Base-by-base conservation (phyloP, 2,888 invertebrate genomes). In the Philhelius pedissequus region DNA sequence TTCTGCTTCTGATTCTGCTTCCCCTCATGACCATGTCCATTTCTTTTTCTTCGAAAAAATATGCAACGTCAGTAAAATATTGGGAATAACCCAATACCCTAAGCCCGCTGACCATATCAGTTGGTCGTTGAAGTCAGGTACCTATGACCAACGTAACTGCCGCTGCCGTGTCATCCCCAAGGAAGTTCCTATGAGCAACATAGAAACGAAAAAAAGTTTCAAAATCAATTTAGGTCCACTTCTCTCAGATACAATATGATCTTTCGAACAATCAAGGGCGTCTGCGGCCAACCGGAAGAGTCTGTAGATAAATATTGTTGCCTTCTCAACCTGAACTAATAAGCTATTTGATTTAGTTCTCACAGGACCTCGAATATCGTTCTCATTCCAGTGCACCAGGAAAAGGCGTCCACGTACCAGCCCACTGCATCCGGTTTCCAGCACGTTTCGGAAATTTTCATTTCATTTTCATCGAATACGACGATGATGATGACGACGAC, bases 291-390 rank as follows among this genome's bases (percentile, higher is more conserved):
- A 84, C 75, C 84, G 84, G 80, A 84, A 84, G 84, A 80, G 84
- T 84, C 80, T 76, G 68, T 75, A 84, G 84, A 84, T 84, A 84
- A 84, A 84, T 84, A 84, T 84, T 84, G 84, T 80, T 84, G 84
- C 84, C 76, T 75, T 84, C 84, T 84, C 84, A 80, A 84, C 84
- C 84, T 84, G 84, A 80, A 84, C 70, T 84, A 84, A 84, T 84
- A 84, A 84, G 84, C 80, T 68, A 76, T 84, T 84, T 84, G 84
- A 84, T 84, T 80, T 84, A 84, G 75, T 80, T 66, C 80, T 62
- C 60, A 25, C 52, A 69, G 69, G 48, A 38, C 45, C 15, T 20
- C 25, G 38, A 40, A 35, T n/a, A n/a, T 27, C 38, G 48, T 43
- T 13, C 30, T 35, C 60, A 11, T 62, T 62, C 11, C 13, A 6